Percentiles rank a stretch among this genome's conserved stretches.
These are phyloP conservation scores for Ditula angustiorana DNA, from an alignment of 2,888 invertebrate genomes.

Conservation along the genomic window DNA sequence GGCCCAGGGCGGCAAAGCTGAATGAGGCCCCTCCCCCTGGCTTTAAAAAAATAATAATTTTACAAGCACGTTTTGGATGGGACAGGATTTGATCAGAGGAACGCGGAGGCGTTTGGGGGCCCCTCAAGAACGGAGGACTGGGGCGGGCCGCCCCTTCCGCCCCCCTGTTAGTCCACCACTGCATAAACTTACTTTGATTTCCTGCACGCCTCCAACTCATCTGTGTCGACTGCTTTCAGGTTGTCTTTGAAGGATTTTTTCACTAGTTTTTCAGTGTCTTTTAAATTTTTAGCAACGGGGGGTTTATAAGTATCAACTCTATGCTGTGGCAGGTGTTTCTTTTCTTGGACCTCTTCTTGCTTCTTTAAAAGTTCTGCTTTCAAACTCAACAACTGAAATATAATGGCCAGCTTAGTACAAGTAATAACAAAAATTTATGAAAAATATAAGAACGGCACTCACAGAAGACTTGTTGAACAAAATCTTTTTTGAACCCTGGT, in stretches of 20 bases:
- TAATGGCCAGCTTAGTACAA: conserved; percentile 28
- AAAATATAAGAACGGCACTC: conserved; percentile 53
- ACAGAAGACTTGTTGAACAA: conserved; percentile 84
- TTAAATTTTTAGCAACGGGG: conserved; percentile 51
- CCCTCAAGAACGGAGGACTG: no score
- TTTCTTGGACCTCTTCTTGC: conserved; percentile 92
- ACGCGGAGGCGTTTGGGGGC: no score
- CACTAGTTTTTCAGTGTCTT: conserved; percentile 70
- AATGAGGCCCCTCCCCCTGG: no score
- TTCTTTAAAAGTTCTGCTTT: conserved; percentile 96
- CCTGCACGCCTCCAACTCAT: conserved; percentile 78
- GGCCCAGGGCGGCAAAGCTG: no score
- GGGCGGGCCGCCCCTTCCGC: no score
- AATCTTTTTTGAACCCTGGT: conserved; percentile 71
- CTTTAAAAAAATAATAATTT: no score
- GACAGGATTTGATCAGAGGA: no score
- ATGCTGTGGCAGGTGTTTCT: conserved; percentile 83
- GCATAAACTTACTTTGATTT: conserved; percentile 70
- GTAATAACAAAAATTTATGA: conserved; percentile 11
- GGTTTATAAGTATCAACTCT: conserved; percentile 83
- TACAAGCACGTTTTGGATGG: no score
- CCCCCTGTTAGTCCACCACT: no score
- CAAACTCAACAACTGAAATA: conserved; percentile 88
- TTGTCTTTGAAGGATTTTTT: conserved; percentile 69
- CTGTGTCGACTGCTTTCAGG: conserved; percentile 68